phyloP scores from a whole-genome alignment of 2,113 vertebrate genomes.

The Caracal caracal region DNA sequence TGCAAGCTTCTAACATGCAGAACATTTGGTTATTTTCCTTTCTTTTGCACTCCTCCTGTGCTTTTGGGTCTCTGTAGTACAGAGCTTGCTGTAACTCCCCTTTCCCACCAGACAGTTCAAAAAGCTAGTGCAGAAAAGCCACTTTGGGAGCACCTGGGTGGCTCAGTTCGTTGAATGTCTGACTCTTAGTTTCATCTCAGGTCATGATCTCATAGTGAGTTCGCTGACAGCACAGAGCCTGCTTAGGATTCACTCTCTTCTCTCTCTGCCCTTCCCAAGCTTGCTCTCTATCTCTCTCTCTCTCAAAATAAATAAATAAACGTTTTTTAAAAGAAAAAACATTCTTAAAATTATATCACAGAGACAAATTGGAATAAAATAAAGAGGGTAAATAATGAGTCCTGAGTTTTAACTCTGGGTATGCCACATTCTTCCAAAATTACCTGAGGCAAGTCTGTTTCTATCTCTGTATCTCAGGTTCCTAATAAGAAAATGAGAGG shows the following conservation, averaged over 20 bases:
- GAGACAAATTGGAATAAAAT: not conserved
- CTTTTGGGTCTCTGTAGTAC: not conserved
- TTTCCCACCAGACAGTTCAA: not conserved
- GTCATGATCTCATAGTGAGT: too few relatives aligned
- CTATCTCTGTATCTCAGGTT: not conserved
- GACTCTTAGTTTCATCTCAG: too few relatives aligned
- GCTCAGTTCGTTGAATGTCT: too few relatives aligned
- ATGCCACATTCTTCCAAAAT: not conserved
- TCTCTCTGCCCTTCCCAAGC: too few relatives aligned
- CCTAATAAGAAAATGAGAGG: not conserved
- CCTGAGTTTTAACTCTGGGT: not conserved
- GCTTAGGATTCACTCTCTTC: too few relatives aligned
- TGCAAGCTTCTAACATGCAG: not conserved
- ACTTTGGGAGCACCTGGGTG: too few relatives aligned
- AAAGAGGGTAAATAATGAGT: not conserved
- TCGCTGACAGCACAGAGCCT: too few relatives aligned
- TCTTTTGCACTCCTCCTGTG: not conserved
- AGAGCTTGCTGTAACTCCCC: not conserved
- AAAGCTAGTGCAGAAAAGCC: not conserved
- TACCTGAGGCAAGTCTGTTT: not conserved
- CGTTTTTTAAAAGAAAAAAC: not conserved
- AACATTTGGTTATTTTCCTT: not conserved
- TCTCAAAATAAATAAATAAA: too few relatives aligned
- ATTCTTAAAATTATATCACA: conserved; percentile 35
- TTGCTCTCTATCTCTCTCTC: too few relatives aligned